phyloP scores from a whole-genome alignment of 2,113 vertebrate species.

The Oncorhynchus mykiss region DNA sequence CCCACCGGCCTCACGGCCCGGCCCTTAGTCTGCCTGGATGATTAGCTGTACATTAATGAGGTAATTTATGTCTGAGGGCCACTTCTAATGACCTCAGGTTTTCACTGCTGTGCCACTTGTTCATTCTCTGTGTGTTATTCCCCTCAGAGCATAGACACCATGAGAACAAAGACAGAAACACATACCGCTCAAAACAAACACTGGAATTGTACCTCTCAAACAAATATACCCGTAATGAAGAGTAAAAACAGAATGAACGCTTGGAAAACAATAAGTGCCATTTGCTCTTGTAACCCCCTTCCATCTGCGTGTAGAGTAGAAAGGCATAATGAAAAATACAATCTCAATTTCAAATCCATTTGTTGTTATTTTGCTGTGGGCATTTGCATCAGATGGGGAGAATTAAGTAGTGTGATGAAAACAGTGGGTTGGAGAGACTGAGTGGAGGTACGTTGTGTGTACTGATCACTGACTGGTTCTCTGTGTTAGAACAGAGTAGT shows the following conservation, averaged over 20 bases:
- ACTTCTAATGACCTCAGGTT: slow-evolving; percentile 56
- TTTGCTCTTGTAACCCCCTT: slow-evolving; percentile 48
- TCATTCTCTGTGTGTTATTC: slow-evolving; percentile 41
- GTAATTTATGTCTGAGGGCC: slow-evolving; percentile 67
- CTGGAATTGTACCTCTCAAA: slow-evolving; percentile 38
- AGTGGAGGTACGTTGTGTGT: neutral
- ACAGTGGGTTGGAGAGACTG: slow-evolving; percentile 6
- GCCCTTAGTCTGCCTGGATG: slow-evolving; percentile 27
- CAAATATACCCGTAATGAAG: slow-evolving; percentile 58
- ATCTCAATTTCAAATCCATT: slow-evolving; percentile 62
- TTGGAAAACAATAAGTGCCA: slow-evolving; percentile 59
- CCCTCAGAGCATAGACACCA: neutral
- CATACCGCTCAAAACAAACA: neutral
- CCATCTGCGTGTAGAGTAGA: slow-evolving; percentile 33
- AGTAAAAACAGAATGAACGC: slow-evolving; percentile 10
- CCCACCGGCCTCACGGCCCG: too few species aligned
- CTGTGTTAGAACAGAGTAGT: too few species aligned
- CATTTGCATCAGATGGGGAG: slow-evolving; percentile 22
- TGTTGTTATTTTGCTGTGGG: slow-evolving; percentile 38
- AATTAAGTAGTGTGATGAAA: slow-evolving; percentile 29
- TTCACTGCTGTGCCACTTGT: slow-evolving; percentile 61
- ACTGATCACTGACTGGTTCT: too few species aligned
- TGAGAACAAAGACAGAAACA: neutral
- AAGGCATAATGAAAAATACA: slow-evolving; percentile 58
- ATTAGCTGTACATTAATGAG: slow-evolving; percentile 61